Conservation (phyloP, 2,888 invertebrate genomes). For the Archips crataeganus region DNA sequence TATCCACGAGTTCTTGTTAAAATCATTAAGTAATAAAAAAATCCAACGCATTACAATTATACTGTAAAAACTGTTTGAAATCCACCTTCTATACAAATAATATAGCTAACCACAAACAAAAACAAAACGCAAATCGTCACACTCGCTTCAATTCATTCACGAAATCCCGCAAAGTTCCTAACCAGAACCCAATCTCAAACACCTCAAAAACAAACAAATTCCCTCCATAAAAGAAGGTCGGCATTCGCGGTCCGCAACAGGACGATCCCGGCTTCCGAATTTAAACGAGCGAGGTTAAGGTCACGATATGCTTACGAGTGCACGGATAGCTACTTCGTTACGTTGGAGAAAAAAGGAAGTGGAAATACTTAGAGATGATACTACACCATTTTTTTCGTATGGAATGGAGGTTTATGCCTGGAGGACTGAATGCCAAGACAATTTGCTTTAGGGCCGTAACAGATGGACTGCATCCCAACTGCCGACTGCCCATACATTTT, state of each 20-base stretch:
- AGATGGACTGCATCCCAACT: too few relatives aligned
- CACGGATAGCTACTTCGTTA: constrained; percentile 74
- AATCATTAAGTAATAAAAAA: too few relatives aligned
- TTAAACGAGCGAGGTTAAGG: constrained; percentile 40
- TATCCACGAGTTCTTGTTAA: too few relatives aligned
- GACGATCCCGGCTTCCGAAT: constrained; percentile 31
- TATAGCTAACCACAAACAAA: not conserved
- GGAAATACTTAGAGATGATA: constrained; percentile 60
- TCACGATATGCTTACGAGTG: constrained; percentile 52
- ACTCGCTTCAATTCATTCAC: constrained; percentile 19
- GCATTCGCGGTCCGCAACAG: constrained; percentile 26
- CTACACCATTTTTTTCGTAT: constrained; percentile 15
- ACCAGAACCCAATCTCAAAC: constrained; percentile 12
- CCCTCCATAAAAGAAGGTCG: constrained; percentile 29
- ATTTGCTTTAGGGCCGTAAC: too few relatives aligned
- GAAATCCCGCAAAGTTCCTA: constrained; percentile 18
- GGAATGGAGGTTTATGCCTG: too few relatives aligned
- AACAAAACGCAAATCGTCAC: not conserved
- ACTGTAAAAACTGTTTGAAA: too few relatives aligned
- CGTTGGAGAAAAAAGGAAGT: constrained; percentile 62
- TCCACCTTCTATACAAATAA: not conserved
- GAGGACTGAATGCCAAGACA: too few relatives aligned
- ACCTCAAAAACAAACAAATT: constrained; percentile 36
- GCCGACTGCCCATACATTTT: too few relatives aligned
- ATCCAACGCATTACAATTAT: too few relatives aligned